These are phyloP conservation scores for Ecliptopera silaceata DNA, from an alignment of 2,888 invertebrate species.

Conservation along the genomic window DNA sequence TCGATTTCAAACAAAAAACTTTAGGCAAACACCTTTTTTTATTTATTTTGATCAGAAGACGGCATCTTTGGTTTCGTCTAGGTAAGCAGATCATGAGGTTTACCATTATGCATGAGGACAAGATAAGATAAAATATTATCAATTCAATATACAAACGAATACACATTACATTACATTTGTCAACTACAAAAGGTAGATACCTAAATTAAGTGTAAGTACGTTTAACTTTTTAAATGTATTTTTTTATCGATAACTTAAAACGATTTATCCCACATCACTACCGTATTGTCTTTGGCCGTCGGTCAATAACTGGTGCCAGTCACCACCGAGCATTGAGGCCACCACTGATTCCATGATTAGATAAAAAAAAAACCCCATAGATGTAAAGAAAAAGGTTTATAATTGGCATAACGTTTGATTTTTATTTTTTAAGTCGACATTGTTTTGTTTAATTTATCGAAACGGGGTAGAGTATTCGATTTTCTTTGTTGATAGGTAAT, in stretches of 20 bases:
- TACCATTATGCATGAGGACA: too few relatives aligned
- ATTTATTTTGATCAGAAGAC: too few relatives aligned
- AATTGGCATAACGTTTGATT: constrained; percentile 34
- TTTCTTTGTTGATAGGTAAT: constrained; percentile 12
- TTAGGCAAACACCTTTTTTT: too few relatives aligned
- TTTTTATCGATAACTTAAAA: constrained; percentile 11
- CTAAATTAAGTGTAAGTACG: too few relatives aligned
- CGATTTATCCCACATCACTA: constrained; percentile 22
- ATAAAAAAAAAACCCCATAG: constrained; percentile 51
- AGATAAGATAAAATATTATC: too few relatives aligned
- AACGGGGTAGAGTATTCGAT: constrained; percentile 20
- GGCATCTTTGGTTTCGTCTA: too few relatives aligned
- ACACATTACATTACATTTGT: too few relatives aligned
- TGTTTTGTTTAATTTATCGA: constrained; percentile 16
- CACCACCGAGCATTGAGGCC: constrained; percentile 59
- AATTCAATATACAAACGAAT: too few relatives aligned
- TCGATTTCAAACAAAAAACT: too few relatives aligned
- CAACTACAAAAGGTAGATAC: too few relatives aligned
- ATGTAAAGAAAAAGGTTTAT: constrained; percentile 38
- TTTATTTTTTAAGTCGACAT: constrained; percentile 31
- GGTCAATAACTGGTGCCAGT: constrained; percentile 74
- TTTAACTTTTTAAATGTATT: too few relatives aligned
- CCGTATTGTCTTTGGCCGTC: constrained; percentile 43
- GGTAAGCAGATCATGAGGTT: too few relatives aligned
- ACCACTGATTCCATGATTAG: constrained; percentile 63